Evolutionary conservation across 2,888 invertebrate genomes (phyloP).

Genomic region (Molanna angustata): DNA sequence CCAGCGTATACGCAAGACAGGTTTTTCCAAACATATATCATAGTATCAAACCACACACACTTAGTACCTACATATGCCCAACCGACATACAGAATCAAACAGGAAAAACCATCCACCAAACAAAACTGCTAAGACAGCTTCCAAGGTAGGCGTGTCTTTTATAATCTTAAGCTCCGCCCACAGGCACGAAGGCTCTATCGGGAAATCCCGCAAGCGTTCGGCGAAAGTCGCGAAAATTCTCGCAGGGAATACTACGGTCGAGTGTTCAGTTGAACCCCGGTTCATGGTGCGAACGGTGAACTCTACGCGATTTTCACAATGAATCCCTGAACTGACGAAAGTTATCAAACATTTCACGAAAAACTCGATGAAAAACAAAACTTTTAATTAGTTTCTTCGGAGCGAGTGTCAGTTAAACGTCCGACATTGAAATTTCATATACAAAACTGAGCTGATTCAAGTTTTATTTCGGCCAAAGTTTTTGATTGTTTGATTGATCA

Average conservation of each 20-base stretch:
- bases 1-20: constrained; percentile 18
- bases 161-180: constrained; percentile 26
- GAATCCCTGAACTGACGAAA: not conserved
- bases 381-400: too few species aligned
- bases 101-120: constrained; percentile 32
- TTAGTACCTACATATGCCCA: constrained; percentile 18
- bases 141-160: constrained; percentile 26
- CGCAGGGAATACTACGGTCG: constrained; percentile 17
- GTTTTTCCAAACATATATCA: constrained; percentile 11
- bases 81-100: constrained; percentile 24
- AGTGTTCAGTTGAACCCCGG: constrained; percentile 29
- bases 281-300: constrained; percentile 13
- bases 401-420: too few species aligned
- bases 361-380: too few species aligned
- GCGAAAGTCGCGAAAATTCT: constrained; percentile 16
- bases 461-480: too few species aligned
- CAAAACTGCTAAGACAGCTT: constrained; percentile 30
- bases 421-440: too few species aligned
- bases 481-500: too few species aligned
- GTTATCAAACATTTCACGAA: not conserved
- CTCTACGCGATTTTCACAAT: constrained; percentile 1
- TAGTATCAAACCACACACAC: constrained; percentile 19
- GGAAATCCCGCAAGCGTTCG: constrained; percentile 17
- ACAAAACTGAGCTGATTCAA: too few species aligned
- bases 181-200: constrained; percentile 18